These are phyloP conservation scores for Ctenodactylus gundi DNA, from an alignment of 2,113 vertebrate genomes.

Conservation along the genomic window DNA sequence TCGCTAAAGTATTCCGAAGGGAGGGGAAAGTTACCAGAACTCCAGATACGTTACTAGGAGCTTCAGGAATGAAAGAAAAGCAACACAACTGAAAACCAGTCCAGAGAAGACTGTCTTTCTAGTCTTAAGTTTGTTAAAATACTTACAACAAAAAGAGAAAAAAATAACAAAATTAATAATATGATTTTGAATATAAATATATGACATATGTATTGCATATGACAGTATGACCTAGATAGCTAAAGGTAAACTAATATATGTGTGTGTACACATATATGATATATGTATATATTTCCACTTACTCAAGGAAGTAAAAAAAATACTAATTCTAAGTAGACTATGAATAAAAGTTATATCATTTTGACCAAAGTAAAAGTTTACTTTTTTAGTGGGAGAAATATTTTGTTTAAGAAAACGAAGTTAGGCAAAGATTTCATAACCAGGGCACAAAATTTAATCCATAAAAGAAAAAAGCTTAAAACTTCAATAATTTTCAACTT, in stretches of 20 bases:
- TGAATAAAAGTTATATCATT: not conserved
- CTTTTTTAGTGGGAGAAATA: not conserved
- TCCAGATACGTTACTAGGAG: not conserved
- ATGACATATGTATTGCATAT: not conserved
- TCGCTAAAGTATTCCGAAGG: not conserved
- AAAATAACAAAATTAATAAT: not conserved
- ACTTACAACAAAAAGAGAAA: not conserved
- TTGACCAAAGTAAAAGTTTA: not conserved
- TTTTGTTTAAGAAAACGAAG: not conserved
- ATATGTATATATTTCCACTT: not conserved
- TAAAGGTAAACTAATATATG: not conserved
- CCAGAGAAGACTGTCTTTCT: not conserved
- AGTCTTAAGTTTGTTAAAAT: not conserved
- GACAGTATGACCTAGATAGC: not conserved
- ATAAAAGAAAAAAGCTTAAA: not conserved
- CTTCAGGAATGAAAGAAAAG: not conserved
- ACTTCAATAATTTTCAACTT: not conserved
- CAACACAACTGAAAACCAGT: not conserved
- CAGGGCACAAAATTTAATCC: not conserved
- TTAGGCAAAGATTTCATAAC: not conserved
- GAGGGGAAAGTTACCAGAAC: not conserved
- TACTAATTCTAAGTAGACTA: not conserved
- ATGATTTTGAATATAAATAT: not conserved
- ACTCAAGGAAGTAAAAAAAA: not conserved
- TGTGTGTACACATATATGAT: too few relatives aligned